phyloP scores from a whole-genome alignment of 92 coral and sea anemone genomes.

The Porites divaricata region DNA sequence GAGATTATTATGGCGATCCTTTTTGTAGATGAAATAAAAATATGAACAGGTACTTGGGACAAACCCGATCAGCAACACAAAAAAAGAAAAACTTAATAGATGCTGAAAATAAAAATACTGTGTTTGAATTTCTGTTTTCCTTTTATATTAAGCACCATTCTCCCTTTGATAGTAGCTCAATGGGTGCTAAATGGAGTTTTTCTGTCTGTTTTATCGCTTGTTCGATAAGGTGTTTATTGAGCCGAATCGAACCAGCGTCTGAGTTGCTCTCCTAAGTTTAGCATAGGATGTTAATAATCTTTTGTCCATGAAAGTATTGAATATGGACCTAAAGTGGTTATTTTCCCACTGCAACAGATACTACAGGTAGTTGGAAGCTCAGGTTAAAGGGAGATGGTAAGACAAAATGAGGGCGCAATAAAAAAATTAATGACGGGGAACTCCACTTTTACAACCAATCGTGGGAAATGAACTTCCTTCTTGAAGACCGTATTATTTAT shows the following conservation, averaged over 20 bases:
- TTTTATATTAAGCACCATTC: neutral
- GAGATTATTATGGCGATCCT: neutral
- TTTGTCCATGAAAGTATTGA: too few relatives aligned
- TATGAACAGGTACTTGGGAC: neutral
- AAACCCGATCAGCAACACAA: neutral
- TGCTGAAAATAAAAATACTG: neutral
- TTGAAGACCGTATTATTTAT: neutral
- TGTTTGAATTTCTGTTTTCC: neutral
- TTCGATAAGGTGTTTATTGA: conserved; percentile 3
- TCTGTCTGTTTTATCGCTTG: conserved; percentile 15
- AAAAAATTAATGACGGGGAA: too few relatives aligned
- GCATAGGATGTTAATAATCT: too few relatives aligned
- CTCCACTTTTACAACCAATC: neutral
- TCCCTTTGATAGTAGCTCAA: neutral
- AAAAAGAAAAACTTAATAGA: neutral
- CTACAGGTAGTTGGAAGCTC: too few relatives aligned
- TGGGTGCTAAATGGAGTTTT: neutral
- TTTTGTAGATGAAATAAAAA: neutral
- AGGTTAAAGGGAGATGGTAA: too few relatives aligned
- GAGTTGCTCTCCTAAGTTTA: too few relatives aligned
- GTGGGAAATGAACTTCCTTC: neutral
- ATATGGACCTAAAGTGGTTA: too few relatives aligned
- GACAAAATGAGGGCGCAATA: too few relatives aligned
- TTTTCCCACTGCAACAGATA: too few relatives aligned
- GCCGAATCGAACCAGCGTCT: neutral